A percentile compares a stretch with the other conserved stretches of the same genome.
Evolutionary conservation across 2,113 vertebrate genomes (phyloP).

Genomic region (Nannospalax galili): DNA sequence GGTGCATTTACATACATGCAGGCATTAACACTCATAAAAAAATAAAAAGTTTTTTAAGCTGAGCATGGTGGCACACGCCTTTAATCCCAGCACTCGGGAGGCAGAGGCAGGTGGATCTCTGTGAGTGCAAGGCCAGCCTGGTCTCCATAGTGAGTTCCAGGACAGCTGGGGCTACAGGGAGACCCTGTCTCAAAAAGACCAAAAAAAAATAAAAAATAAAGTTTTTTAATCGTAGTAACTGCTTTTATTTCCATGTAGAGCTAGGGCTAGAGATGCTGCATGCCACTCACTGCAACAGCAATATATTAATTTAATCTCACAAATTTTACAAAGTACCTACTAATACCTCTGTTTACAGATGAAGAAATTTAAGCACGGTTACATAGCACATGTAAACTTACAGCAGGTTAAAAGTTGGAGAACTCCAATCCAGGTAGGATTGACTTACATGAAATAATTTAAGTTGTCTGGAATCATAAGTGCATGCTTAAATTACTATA

Average conservation of each 20-base stretch:
- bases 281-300: not conserved
- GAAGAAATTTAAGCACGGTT: slow-evolving; percentile 46
- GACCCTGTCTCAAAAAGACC: too few relatives aligned
- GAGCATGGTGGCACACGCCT: too few relatives aligned
- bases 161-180: too few relatives aligned
- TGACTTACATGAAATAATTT: slow-evolving; percentile 6
- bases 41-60: too few relatives aligned
- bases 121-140: too few relatives aligned
- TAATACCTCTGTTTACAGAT: slow-evolving; percentile 46
- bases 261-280: not conserved
- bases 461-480: slow-evolving; percentile 13
- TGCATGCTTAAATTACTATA: not conserved
- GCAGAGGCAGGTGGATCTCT: too few relatives aligned
- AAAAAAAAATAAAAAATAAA: too few relatives aligned
- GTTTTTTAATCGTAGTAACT: too few relatives aligned
- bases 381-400: slow-evolving; percentile 7
- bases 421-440: not conserved
- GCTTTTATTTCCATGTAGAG: not conserved
- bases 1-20: too few relatives aligned
- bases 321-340: slow-evolving; percentile 14
- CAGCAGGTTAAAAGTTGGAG: not conserved
- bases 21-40: too few relatives aligned
- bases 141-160: too few relatives aligned
- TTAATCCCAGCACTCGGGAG: too few relatives aligned
- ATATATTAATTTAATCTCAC: slow-evolving; percentile 34